Evolutionary conservation across 2,797 vertebrate species (phyloP), one percentile per base, ranked within the genome.

Genomic region (Manis pentadactyla): DNA sequence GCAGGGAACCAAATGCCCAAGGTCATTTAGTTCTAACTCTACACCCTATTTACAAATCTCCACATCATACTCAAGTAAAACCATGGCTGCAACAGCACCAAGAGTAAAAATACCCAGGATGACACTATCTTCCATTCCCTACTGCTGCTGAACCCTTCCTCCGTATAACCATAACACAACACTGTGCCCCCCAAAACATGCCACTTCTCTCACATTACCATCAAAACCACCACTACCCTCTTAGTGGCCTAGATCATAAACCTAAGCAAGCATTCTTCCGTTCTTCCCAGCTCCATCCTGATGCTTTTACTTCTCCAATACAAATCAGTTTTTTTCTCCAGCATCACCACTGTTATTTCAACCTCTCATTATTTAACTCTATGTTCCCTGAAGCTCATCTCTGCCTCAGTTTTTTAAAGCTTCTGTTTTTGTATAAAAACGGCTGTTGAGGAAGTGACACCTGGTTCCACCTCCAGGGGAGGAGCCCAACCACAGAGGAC

Each of bases 361-460:
- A 46, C 21, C 86, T 75, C 69, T 93, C 71, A 61, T 83, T 96
- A 86, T 46, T 88, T 59, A 90, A 55, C 14, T 92, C 18, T 9
- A 68, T 37, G 55, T 19, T 83, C 21, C 68, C 61, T 78, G 64
- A 14, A 25, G 64, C 10, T 34, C 21, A 59, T 74, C 37, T 87
- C n/a, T 17, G 10, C 53, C 64, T 69, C 46, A n/a, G 5, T 75
- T 75, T 69, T 63, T 53, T 64, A 13, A n/a, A 66, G 59, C 42
- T 69, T 57, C 25, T 84, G 18, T n/a, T 93, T 71, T 53, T 71
- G n/a, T 77, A 31, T n/a, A 88, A 42, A 42, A 88, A 78, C 31
- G 14, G 31, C 18, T 39, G 63, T 57, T 46, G 7, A 64, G 34
- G 31, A 81, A 64, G 27, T 34, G 71, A 25, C 31, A 75, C 39